Percentiles rank a stretch among this genome's conserved stretches.
Evolutionary conservation across 2,888 invertebrate genomes (phyloP).

Genomic region (Napeogenes inachia): DNA sequence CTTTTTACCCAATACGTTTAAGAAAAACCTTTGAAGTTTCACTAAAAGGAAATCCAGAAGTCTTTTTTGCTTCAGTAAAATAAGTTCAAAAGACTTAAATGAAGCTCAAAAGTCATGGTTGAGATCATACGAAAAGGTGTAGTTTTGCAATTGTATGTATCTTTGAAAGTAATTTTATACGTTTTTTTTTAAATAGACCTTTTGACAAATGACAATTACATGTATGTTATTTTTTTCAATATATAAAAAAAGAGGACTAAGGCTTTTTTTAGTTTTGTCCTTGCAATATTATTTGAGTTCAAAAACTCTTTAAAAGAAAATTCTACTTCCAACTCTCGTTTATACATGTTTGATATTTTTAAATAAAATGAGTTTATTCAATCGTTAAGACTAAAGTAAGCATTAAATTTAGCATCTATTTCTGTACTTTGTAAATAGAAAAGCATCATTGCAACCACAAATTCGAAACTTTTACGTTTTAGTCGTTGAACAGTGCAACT

Average conservation of each 20-base stretch:
- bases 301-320: too few species aligned
- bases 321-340: too few species aligned
- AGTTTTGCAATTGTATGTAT: background rate
- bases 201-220: too few species aligned
- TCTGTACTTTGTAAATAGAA: slow-evolving; percentile 20
- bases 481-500: slow-evolving; percentile 45
- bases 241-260: background rate
- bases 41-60: slow-evolving; percentile 34
- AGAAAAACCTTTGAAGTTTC: slow-evolving; percentile 36
- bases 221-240: too few species aligned
- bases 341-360: too few species aligned
- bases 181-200: background rate
- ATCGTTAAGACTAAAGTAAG: background rate
- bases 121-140: slow-evolving; percentile 1
- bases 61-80: slow-evolving; percentile 18
- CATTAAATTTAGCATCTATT: slow-evolving; percentile 5
- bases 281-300: too few species aligned
- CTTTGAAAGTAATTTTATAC: background rate
- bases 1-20: slow-evolving; percentile 50
- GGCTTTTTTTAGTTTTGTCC: too few species aligned
- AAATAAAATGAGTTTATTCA: background rate
- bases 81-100: slow-evolving; percentile 26
- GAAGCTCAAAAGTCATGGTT: slow-evolving; percentile 9
- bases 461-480: slow-evolving; percentile 49
- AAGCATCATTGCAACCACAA: slow-evolving; percentile 30